Evolutionary conservation across 2,797 vertebrate species (phyloP), one percentile per base, ranked within the genome.

Genomic region (Lepidocolaptes lacrymiger): DNA sequence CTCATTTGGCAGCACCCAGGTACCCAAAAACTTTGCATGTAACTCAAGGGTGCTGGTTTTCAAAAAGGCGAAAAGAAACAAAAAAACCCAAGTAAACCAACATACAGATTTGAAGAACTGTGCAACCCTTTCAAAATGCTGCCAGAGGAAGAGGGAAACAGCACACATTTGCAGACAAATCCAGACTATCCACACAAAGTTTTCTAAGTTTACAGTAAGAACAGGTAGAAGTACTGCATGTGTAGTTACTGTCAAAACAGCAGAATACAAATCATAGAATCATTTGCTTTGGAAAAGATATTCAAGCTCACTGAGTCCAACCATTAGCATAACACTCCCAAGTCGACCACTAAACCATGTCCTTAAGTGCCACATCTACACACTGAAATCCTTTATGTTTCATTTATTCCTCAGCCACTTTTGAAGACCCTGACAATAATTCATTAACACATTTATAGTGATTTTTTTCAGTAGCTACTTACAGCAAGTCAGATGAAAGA

Each of bases 21-120:
- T 44, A 43, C 16, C 16, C 54, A 62, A 51, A 24, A 52, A 34
- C 24, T 61, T 41, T 37, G 39, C 30, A n/a, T 8, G 4, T 13
- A 80, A 78, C 43, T 78, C 22, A 37, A n/a, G 8, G 24, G 15
- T 4, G 2, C 13, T 56, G 55, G 14, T 26, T 73, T 36, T 11
- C 9, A 30, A 49, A 69, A 28, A 11, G 3, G 8, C 4, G 1
- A 1, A 1, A 30, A 20, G 37, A 18, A 8, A 24, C 19, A 44
- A 44, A 44, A 46, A 46, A 22, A 22, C 11, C 20, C 20, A 77
- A 44, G 19, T 34, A 73, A 74, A 69, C 20, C 10, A 72, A 81
- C 15, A n/a, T 2, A 34, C 1, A 37, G n/a, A 52, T 43, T 20
- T 20, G n/a, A 48, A 51, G 43, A 88, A 54, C 12, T 6, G 3